A percentile compares a stretch with the other conserved stretches of the same genome.
phyloP scores from a whole-genome alignment of 2,797 vertebrate species.

The Selene dorsalis region DNA sequence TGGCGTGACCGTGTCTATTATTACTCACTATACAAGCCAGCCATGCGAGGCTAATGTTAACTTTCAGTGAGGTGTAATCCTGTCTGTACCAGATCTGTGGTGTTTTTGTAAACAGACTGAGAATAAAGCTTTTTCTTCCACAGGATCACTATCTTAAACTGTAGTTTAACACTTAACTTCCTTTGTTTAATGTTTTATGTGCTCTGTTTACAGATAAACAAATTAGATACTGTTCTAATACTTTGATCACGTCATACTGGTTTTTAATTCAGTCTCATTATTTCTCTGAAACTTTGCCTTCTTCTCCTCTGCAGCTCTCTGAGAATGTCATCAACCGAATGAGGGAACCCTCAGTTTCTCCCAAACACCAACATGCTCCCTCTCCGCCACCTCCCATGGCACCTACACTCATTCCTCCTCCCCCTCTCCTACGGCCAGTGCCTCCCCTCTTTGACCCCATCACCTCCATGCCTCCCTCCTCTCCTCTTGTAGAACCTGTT shows the following conservation, averaged over 20 bases:
- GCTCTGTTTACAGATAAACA: background rate
- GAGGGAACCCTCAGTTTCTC: conserved; percentile 86
- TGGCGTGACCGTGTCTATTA: conserved; percentile 44
- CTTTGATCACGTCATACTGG: background rate
- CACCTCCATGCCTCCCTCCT: conserved; percentile 66
- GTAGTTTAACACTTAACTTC: no score
- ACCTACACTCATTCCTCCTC: conserved; percentile 40
- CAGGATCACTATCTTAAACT: background rate
- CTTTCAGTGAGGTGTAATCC: conserved; percentile 2
- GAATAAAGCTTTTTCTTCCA: background rate
- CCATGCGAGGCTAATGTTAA: conserved; percentile 4
- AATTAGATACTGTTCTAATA: background rate
- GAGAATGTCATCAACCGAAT: conserved; percentile 96
- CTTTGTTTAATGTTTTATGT: background rate
- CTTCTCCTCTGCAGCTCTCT: conserved; percentile 86
- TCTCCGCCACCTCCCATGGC: conserved; percentile 40
- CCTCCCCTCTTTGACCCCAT: conserved; percentile 74
- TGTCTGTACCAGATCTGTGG: background rate
- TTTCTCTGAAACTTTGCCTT: conserved; percentile 13
- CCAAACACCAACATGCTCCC: conserved; percentile 54
- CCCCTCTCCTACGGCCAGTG: conserved; percentile 62
- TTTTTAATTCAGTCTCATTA: background rate
- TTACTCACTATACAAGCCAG: conserved; percentile 30
- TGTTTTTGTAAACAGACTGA: background rate
- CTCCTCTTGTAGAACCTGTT: conserved; percentile 64